Evolutionary conservation across 2,888 invertebrate species (phyloP), one percentile per base, ranked within the genome.

Genomic region (Cenopis cana): DNA sequence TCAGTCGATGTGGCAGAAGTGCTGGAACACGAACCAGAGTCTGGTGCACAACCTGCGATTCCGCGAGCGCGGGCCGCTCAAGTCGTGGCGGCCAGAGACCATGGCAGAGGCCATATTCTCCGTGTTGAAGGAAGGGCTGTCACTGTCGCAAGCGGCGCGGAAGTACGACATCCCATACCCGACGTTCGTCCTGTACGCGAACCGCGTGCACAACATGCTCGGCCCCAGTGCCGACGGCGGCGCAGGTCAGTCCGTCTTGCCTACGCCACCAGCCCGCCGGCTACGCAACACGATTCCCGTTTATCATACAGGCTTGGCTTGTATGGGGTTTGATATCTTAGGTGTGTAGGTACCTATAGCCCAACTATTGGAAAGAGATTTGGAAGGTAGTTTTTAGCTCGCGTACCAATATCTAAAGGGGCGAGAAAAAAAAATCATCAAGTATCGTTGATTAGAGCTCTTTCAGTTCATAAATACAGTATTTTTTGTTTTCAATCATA

Each of bases 101-200:
- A 98, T 98, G 98, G 98, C 98, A 49, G 98, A 98, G 86, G 98
- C 98, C 76, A 98, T 98, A 81, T 97, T 98, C 92, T 97, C 97
- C 82, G 98, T 98, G 71, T 94, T 98, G 76, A 98, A 98, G 87
- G 98, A 98, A 87, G 98, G 98, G 18, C 94, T 98, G 72, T 97
- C 97, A 5, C 92, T 98, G 73, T 98, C 97, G 41, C 98, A 98
- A 87, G 98, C 98, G 0, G 98, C 98, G 20, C 95, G 98, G 81
- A 98, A 98, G 90, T 98, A 97, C 93, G 98, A 98, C 94, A 98
- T 98, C 87, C 98, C 98, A 66, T 98, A 98, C 90, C 98, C 98
- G 76, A 98, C 98, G 10, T 98, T 98, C 89, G 98, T 98, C 76
- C 94, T 98, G 65, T 98, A 98, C 88, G 98, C 98, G 73, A 98